Conservation (phyloP, 2,888 invertebrate genomes). For the Pantelozetes paolii region DNA sequence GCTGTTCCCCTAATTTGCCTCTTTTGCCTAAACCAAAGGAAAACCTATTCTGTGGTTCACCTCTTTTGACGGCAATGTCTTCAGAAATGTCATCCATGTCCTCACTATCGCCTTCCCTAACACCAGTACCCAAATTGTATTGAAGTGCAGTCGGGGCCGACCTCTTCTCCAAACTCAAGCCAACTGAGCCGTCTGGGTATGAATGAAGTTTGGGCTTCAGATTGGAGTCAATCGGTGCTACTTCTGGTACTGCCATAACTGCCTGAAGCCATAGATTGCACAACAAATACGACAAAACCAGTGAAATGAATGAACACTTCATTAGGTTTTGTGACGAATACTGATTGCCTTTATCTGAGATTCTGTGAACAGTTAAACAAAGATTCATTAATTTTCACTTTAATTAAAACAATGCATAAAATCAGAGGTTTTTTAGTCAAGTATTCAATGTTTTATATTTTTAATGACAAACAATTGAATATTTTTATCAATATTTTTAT, state of each 20-base stretch:
- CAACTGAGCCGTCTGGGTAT: neutral
- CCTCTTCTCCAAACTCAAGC: constrained; percentile 39
- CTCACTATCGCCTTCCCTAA: constrained; percentile 40
- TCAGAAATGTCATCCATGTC: neutral
- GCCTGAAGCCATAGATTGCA: neutral
- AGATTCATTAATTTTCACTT: too few relatives aligned
- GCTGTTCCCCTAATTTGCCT: neutral
- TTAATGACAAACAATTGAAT: too few relatives aligned
- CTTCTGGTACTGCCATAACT: constrained; percentile 18
- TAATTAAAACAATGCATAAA: too few relatives aligned
- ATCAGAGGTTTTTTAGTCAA: too few relatives aligned
- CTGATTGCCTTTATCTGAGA: too few relatives aligned
- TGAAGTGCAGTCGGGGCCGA: constrained; percentile 39
- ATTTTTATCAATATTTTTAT: too few relatives aligned
- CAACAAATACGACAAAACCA: neutral
- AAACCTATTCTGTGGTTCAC: constrained; percentile 6
- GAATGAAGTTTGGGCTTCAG: neutral
- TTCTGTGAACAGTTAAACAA: too few relatives aligned
- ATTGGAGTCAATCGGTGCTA: neutral
- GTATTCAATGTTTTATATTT: too few relatives aligned
- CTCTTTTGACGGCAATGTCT: neutral
- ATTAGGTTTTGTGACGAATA: too few relatives aligned
- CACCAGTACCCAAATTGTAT: constrained; percentile 46
- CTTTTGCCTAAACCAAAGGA: constrained; percentile 38
- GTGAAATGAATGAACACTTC: neutral